phyloP scores from a whole-genome alignment of 2,888 invertebrate species.

The Artemia sp. region DNA sequence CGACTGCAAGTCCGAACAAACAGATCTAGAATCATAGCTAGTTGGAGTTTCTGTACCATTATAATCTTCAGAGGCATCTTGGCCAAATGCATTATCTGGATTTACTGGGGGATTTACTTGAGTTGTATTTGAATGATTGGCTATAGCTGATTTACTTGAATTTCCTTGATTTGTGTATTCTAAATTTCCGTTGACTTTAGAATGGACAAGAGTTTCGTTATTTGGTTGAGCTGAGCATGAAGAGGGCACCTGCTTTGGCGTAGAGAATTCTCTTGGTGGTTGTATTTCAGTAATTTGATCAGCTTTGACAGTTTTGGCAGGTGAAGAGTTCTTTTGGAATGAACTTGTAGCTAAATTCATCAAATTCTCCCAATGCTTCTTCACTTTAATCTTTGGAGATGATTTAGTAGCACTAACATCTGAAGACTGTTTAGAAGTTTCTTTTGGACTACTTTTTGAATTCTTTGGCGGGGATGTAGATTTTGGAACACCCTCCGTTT shows the following conservation, averaged over 20 bases:
- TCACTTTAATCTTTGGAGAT: constrained; percentile 22
- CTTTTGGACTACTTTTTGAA: neutral
- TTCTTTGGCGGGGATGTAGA: neutral
- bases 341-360: constrained; percentile 21
- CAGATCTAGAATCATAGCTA: constrained; percentile 48
- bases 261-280: neutral
- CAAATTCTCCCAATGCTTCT: constrained; percentile 21
- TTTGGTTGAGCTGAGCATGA: neutral
- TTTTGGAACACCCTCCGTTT: neutral
- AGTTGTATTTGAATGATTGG: neutral
- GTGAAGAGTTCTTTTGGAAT: constrained; percentile 19
- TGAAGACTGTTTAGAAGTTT: neutral
- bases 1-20: constrained; percentile 44
- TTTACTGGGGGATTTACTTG: constrained; percentile 12
- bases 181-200: neutral
- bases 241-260: neutral
- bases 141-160: too few relatives aligned
- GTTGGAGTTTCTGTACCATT: constrained; percentile 22
- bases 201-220: neutral
- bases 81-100: neutral
- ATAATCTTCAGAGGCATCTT: constrained; percentile 14
- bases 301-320: constrained; percentile 14
- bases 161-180: too few relatives aligned
- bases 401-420: constrained; percentile 12
- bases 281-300: constrained; percentile 7